These are phyloP conservation scores for Ectemnius continuus DNA, from an alignment of 2,888 invertebrate genomes.

Conservation along the genomic window DNA sequence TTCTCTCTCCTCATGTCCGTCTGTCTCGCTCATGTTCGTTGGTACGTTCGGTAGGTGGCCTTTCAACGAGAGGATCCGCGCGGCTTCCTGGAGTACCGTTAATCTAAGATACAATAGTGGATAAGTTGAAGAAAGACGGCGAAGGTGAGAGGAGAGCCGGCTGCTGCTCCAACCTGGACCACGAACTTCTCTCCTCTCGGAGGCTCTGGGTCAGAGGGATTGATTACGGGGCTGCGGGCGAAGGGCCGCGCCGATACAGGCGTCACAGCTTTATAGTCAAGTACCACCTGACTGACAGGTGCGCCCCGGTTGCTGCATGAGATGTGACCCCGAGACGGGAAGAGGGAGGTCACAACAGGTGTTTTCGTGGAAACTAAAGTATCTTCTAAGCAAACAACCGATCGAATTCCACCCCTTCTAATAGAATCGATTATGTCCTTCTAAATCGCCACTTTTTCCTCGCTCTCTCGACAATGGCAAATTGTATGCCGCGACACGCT, in stretches of 20 bases:
- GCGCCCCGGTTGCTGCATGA: conserved; percentile 16
- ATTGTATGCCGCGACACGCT: too few relatives aligned
- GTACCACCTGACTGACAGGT: conserved; percentile 37
- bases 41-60: conserved; percentile 8
- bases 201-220: conserved; percentile 3
- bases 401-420: too few relatives aligned
- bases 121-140: conserved; percentile 28
- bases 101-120: conserved; percentile 69
- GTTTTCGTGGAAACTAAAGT: conserved; percentile 3
- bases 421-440: too few relatives aligned
- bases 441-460: too few relatives aligned
- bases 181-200: conserved; percentile 24
- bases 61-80: conserved; percentile 28
- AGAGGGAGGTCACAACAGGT: conserved; percentile 20
- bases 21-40: neutral
- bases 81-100: conserved; percentile 64
- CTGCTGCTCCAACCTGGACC: conserved; percentile 22
- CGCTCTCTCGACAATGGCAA: too few relatives aligned
- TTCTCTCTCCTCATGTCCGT: neutral
- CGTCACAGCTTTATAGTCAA: conserved; percentile 27
- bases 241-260: conserved; percentile 4
- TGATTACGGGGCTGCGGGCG: conserved; percentile 3
- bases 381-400: too few relatives aligned
- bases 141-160: conserved; percentile 13
- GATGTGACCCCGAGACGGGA: conserved; percentile 19